Percentiles rank a stretch among this genome's conserved stretches.
Evolutionary conservation across 2,113 vertebrate species (phyloP).

Genomic region (Notothenia coriiceps): DNA sequence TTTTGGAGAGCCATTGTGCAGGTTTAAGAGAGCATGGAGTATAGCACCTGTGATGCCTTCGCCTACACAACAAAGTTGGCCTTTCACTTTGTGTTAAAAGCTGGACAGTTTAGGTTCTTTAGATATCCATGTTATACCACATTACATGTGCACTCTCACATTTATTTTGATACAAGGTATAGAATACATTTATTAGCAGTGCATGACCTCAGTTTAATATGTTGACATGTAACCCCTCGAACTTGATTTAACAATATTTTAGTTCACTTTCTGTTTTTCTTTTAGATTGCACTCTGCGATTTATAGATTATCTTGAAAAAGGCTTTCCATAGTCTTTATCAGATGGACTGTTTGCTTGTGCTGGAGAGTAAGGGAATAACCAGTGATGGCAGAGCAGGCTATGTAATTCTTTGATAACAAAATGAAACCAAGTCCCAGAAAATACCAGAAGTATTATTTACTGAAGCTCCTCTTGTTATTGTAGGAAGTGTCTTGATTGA

Average conservation of each 20-base stretch:
- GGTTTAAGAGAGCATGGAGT: conserved; percentile 58
- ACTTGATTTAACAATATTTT: conserved; percentile 24
- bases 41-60: conserved; percentile 57
- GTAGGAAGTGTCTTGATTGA: not conserved
- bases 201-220: conserved; percentile 41
- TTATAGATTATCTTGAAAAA: conserved; percentile 39
- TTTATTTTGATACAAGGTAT: conserved; percentile 37
- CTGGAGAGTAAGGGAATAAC: conserved; percentile 5
- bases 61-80: conserved; percentile 44
- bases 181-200: not conserved
- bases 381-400: conserved; percentile 25
- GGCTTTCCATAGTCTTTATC: conserved; percentile 39
- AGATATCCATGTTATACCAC: not conserved
- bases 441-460: not conserved
- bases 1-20: conserved; percentile 63
- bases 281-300: conserved; percentile 41
- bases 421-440: conserved; percentile 12
- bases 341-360: conserved; percentile 30
- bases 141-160: not conserved
- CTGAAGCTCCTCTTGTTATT: conserved; percentile 5
- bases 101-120: not conserved
- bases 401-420: conserved; percentile 42
- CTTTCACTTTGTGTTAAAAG: conserved; percentile 32
- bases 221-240: conserved; percentile 40
- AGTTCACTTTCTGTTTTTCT: conserved; percentile 25